Percentiles rank a stretch among this genome's conserved stretches.
Conservation (phyloP, 2,888 invertebrate species). For the Megaustenia siamemsis region DNA sequence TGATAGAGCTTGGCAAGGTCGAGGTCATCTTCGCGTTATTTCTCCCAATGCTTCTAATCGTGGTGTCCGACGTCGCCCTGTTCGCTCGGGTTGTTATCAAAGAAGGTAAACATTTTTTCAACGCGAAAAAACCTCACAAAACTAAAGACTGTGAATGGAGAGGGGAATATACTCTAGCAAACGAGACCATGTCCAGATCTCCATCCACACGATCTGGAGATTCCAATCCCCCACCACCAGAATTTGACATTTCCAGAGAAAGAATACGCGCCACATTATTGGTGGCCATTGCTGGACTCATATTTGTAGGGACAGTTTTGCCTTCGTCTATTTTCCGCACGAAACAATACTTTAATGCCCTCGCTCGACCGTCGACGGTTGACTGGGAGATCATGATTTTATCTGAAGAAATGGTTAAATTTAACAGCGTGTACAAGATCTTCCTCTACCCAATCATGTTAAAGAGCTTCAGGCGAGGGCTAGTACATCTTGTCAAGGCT, state of each 20-base stretch:
- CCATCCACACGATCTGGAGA: conserved; percentile 44
- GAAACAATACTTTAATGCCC: conserved; percentile 42
- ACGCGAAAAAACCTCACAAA: not conserved
- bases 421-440: conserved; percentile 54
- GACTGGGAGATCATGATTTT: conserved; percentile 48
- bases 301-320: conserved; percentile 54
- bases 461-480: conserved; percentile 42
- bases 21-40: conserved; percentile 67
- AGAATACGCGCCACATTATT: conserved; percentile 51
- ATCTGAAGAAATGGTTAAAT: conserved; percentile 55
- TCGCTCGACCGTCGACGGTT: not conserved
- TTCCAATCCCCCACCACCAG: conserved; percentile 35
- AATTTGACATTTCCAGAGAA: conserved; percentile 55
- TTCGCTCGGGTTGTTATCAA: conserved; percentile 19
- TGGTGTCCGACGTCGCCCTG: conserved; percentile 50
- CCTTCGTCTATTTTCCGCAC: conserved; percentile 55
- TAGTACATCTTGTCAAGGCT: conserved; percentile 25
- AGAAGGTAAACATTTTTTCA: not conserved
- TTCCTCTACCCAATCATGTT: conserved; percentile 41
- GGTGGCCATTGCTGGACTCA: conserved; percentile 53
- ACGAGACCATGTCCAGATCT: conserved; percentile 9
- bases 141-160: conserved; percentile 27
- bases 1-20: conserved; percentile 66
- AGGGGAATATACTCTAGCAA: conserved; percentile 33
- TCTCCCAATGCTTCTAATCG: conserved; percentile 60